These are phyloP conservation scores for Dicerorhinus sumatrensis DNA, from an alignment of 2,113 vertebrate genomes.

Conservation along the genomic window DNA sequence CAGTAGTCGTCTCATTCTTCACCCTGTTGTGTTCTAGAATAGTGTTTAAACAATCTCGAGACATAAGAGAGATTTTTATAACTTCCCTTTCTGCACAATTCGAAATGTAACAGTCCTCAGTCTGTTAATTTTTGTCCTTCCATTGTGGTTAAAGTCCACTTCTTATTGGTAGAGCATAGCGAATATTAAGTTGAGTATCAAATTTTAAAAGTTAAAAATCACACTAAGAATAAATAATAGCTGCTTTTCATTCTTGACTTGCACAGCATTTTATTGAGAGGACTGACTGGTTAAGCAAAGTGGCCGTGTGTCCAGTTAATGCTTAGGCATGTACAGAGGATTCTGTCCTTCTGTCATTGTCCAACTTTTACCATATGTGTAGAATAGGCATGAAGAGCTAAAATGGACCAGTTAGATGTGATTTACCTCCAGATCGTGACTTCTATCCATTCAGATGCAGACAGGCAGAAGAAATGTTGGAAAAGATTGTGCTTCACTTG, in stretches of 20 bases:
- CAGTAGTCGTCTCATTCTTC: neutral
- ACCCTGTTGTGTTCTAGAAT: neutral
- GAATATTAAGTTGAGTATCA: constrained; percentile 16
- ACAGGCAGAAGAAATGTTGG: neutral
- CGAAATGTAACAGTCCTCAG: neutral
- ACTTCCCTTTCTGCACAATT: neutral
- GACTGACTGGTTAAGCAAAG: neutral
- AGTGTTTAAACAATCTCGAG: neutral
- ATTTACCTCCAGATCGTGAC: neutral
- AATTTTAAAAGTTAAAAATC: constrained; percentile 57
- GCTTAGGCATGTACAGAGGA: neutral
- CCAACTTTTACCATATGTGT: neutral
- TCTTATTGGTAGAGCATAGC: constrained; percentile 1
- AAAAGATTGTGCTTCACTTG: neutral
- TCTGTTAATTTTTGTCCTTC: constrained; percentile 10
- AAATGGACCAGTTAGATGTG: neutral
- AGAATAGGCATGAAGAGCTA: constrained; percentile 22
- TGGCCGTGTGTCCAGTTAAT: neutral
- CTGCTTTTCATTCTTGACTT: constrained; percentile 42
- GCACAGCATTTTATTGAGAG: neutral
- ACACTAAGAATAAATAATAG: neutral
- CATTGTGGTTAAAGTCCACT: neutral
- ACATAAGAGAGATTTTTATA: neutral
- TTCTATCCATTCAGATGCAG: neutral
- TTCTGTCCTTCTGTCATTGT: constrained; percentile 35